A percentile compares a stretch with the other conserved stretches of the same genome.
Evolutionary conservation across 1,140 invertebrate genomes (phyloP).

Genomic region (Halyomorpha halys): DNA sequence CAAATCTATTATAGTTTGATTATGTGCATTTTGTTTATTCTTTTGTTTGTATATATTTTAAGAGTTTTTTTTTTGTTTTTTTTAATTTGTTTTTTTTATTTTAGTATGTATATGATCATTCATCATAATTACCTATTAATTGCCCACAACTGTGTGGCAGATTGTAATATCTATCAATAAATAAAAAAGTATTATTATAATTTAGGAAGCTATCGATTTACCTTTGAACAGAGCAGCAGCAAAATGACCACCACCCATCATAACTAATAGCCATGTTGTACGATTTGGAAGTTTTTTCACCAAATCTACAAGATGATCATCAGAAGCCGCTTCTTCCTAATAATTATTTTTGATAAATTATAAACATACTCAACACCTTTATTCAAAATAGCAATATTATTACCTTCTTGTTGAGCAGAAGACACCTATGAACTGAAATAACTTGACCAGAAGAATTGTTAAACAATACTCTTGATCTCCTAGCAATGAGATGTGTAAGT

Average conservation of each 20-base stretch:
- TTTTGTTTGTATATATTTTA: too few species aligned
- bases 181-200: too few species aligned
- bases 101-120: too few species aligned
- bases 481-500: conserved; percentile 42
- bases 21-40: too few species aligned
- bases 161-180: too few species aligned
- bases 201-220: conserved; percentile 32
- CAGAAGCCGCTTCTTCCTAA: conserved; percentile 28
- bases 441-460: conserved; percentile 54
- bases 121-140: too few species aligned
- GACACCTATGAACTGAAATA: conserved; percentile 59
- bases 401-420: conserved; percentile 56
- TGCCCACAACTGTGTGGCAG: too few species aligned
- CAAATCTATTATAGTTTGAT: too few species aligned
- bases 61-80: too few species aligned
- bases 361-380: not conserved
- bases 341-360: conserved; percentile 4
- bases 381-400: not conserved
- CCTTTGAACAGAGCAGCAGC: conserved; percentile 71
- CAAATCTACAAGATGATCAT: conserved; percentile 38
- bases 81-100: too few species aligned
- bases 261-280: conserved; percentile 57
- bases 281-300: conserved; percentile 36
- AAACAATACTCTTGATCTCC: conserved; percentile 60
- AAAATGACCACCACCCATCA: conserved; percentile 79